Percentiles rank a stretch among this genome's conserved stretches.
Evolutionary conservation across 2,888 invertebrate species (phyloP).

Genomic region (Anoncus sp.): DNA sequence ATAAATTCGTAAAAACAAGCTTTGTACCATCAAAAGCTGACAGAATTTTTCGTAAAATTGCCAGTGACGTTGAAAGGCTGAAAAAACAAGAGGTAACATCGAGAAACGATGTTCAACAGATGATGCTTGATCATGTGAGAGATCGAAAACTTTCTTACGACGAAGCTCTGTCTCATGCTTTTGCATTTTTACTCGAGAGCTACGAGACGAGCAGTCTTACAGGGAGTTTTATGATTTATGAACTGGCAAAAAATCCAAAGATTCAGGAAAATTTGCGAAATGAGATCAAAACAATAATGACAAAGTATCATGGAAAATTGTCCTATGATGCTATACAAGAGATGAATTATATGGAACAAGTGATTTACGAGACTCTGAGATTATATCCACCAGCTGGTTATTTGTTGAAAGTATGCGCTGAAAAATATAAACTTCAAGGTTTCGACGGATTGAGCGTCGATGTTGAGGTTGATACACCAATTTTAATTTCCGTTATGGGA

Average conservation of each 20-base stretch:
- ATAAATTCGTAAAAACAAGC: constrained; percentile 23
- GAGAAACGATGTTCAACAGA: constrained; percentile 82
- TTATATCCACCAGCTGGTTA: constrained; percentile 53
- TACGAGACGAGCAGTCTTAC: constrained; percentile 84
- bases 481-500: constrained; percentile 63
- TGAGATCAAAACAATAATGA: constrained; percentile 80
- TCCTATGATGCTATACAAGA: constrained; percentile 83
- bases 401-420: not conserved
- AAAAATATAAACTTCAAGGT: not conserved
- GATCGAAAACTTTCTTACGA: constrained; percentile 67
- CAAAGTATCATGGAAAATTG: constrained; percentile 77
- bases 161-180: constrained; percentile 81
- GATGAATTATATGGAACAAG: constrained; percentile 84
- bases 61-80: constrained; percentile 49
- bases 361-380: constrained; percentile 74
- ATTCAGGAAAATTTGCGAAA: constrained; percentile 82
- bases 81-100: constrained; percentile 60
- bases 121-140: constrained; percentile 77
- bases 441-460: constrained; percentile 67
- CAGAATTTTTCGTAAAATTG: constrained; percentile 55
- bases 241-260: constrained; percentile 81
- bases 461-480: constrained; percentile 65
- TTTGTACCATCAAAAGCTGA: constrained; percentile 59
- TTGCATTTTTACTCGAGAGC: constrained; percentile 84
- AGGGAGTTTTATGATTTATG: constrained; percentile 82